Percentiles rank a stretch among this genome's conserved stretches.
Evolutionary conservation across 2,113 vertebrate species (phyloP).

Genomic region (Eupsittula cactorum): DNA sequence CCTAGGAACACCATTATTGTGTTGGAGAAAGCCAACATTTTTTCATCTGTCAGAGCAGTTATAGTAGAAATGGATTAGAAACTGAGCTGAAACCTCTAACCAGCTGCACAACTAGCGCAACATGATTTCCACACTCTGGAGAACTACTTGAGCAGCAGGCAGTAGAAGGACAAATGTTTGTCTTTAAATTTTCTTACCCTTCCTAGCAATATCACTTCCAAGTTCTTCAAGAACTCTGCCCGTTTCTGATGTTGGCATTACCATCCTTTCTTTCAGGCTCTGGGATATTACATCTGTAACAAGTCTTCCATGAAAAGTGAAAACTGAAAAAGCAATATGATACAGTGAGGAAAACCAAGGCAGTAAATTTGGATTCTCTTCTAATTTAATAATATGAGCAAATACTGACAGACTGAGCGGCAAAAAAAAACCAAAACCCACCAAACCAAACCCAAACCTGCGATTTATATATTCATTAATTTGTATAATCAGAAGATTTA

Average conservation of each 20-base stretch:
- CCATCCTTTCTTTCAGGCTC: background rate
- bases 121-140: background rate
- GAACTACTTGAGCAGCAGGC: background rate
- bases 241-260: background rate
- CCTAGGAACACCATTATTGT: background rate
- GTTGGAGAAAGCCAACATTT: background rate
- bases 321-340: background rate
- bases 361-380: background rate
- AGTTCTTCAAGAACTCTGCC: background rate
- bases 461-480: slow-evolving; percentile 61
- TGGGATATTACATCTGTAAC: background rate
- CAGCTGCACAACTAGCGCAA: background rate
- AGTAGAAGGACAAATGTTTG: background rate
- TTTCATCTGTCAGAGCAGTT: background rate
- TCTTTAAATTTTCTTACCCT: background rate
- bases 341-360: background rate
- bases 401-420: background rate
- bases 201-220: background rate
- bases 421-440: background rate
- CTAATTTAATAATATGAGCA: background rate
- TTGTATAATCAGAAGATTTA: slow-evolving; percentile 66
- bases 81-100: background rate
- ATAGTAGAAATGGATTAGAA: background rate
- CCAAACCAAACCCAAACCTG: no score
- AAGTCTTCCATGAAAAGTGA: background rate